phyloP scores from a whole-genome alignment of 2,113 vertebrate species.

The Brachyhypopomus occidentalis region DNA sequence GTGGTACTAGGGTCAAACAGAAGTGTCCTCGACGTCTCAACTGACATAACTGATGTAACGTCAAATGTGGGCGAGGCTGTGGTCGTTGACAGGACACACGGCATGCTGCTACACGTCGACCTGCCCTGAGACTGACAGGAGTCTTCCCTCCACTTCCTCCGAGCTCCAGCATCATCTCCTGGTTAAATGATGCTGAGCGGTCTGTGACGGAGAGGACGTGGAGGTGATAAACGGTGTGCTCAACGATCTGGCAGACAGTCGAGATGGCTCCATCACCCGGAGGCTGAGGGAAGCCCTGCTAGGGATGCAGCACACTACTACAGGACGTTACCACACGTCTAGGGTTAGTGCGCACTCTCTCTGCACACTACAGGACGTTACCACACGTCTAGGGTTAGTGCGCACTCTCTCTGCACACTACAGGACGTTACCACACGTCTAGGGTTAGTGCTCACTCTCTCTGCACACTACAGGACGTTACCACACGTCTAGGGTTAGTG shows the following conservation, averaged over 20 bases:
- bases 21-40: background rate
- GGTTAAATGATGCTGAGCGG: background rate
- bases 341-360: background rate
- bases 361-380: background rate
- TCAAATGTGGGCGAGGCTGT: background rate
- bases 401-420: background rate
- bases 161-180: background rate
- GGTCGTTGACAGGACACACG: background rate
- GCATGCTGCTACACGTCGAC: background rate
- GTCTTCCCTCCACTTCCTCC: background rate
- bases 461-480: background rate
- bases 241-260: constrained; percentile 1
- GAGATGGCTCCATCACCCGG: background rate
- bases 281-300: background rate
- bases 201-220: background rate
- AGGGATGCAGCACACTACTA: background rate
- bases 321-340: background rate
- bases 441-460: background rate
- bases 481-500: too few relatives aligned
- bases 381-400: background rate
- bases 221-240: background rate
- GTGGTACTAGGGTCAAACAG: background rate
- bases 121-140: background rate
- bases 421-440: too few relatives aligned
- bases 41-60: background rate